Percentiles rank a stretch among this genome's conserved stretches.
These are phyloP conservation scores for Chaetodon trifasciatus DNA, from an alignment of 2,797 vertebrate species.

Conservation along the genomic window DNA sequence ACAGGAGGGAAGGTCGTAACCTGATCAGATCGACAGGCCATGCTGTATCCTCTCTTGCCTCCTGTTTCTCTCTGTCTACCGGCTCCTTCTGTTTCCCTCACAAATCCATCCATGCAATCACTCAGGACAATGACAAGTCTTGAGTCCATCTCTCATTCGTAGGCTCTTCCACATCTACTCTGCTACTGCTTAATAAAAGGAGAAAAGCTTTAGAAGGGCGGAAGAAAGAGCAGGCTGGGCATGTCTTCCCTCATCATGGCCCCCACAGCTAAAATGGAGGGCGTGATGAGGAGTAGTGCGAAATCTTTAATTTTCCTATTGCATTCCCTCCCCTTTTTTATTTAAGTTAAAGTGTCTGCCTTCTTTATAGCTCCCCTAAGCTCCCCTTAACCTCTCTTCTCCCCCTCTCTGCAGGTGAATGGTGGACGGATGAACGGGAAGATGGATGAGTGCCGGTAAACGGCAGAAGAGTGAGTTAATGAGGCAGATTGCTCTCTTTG, in stretches of 20 bases:
- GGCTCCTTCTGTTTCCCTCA: slow-evolving; percentile 15
- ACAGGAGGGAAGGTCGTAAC: slow-evolving; percentile 51
- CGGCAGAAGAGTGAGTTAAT: slow-evolving; percentile 73
- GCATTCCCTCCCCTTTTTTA: slow-evolving; percentile 46
- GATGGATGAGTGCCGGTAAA: slow-evolving; percentile 61
- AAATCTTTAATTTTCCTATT: slow-evolving; percentile 56
- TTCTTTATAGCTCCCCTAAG: slow-evolving; percentile 64
- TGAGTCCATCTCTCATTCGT: slow-evolving; percentile 42
- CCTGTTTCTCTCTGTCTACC: not conserved
- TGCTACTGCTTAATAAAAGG: slow-evolving; percentile 46
- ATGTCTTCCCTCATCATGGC: slow-evolving; percentile 33
- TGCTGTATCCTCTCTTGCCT: slow-evolving; percentile 34
- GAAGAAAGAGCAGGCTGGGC: slow-evolving; percentile 6
- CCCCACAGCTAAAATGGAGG: slow-evolving; percentile 50
- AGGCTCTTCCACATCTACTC: slow-evolving; percentile 8
- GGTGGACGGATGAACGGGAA: slow-evolving; percentile 55
- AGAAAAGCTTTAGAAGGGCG: slow-evolving; percentile 35
- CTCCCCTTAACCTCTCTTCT: slow-evolving; percentile 55
- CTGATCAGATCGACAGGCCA: slow-evolving; percentile 55
- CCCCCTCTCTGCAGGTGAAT: slow-evolving; percentile 24
- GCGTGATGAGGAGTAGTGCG: slow-evolving; percentile 3
- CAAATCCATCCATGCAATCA: slow-evolving; percentile 55
- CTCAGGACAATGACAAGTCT: slow-evolving; percentile 38
- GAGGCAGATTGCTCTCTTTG: slow-evolving; percentile 75
- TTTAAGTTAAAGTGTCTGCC: slow-evolving; percentile 49